Conservation (phyloP, 2,113 vertebrate genomes). For the Stegostoma tigrinum region DNA sequence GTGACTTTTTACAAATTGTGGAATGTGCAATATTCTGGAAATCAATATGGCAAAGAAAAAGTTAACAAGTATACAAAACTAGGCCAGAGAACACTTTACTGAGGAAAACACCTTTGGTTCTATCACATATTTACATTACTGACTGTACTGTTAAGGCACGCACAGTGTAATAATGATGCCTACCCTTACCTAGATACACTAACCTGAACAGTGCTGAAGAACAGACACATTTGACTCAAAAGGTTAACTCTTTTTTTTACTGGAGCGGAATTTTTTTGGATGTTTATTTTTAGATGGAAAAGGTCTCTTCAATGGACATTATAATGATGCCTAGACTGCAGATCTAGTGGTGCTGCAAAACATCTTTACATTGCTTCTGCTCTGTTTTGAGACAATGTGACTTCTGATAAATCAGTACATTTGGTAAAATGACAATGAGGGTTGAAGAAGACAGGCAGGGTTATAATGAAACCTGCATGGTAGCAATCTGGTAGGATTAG, state of each 20-base stretch:
- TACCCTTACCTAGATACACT: background rate
- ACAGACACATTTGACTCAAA: too few species aligned
- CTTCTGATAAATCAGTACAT: background rate
- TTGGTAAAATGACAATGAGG: background rate
- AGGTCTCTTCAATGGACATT: background rate
- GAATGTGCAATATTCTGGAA: background rate
- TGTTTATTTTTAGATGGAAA: background rate
- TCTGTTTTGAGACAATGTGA: background rate
- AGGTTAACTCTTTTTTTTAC: too few species aligned
- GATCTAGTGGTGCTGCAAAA: background rate
- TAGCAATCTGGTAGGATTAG: background rate
- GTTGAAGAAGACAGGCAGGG: background rate
- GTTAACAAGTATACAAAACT: background rate
- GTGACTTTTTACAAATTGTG: constrained; percentile 9
- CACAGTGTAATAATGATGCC: background rate
- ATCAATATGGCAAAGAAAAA: constrained; percentile 10
- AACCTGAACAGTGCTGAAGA: too few species aligned
- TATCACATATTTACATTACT: background rate
- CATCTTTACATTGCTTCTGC: background rate
- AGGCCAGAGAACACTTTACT: background rate
- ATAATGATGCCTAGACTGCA: background rate
- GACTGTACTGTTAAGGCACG: background rate
- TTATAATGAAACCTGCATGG: background rate
- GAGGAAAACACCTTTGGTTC: background rate
- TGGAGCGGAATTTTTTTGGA: background rate